phyloP scores from a whole-genome alignment of 2,113 vertebrate genomes.

The Myrmecobius fasciatus region DNA sequence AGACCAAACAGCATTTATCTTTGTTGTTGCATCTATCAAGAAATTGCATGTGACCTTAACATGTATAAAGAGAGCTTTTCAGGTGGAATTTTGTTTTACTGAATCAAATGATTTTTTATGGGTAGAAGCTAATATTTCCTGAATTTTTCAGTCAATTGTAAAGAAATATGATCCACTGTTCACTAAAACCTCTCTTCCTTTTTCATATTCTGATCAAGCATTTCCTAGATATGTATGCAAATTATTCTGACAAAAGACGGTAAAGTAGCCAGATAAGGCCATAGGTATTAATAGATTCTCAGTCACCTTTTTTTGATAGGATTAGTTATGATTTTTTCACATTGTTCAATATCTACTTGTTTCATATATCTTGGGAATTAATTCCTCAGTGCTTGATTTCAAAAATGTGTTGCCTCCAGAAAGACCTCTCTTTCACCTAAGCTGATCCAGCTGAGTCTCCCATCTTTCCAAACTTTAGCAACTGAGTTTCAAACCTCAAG shows the following conservation, averaged over 20 bases:
- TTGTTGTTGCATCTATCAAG: not conserved
- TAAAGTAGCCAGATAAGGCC: not conserved
- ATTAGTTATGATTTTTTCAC: not conserved
- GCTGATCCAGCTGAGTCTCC: not conserved
- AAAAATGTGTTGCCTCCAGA: not conserved
- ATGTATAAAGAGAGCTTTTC: not conserved
- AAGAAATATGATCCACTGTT: not conserved
- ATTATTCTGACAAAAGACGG: not conserved
- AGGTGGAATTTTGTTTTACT: not conserved
- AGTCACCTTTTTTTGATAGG: not conserved
- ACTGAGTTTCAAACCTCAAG: not conserved
- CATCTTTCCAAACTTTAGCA: not conserved
- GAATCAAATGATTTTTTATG: not conserved
- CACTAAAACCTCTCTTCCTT: not conserved
- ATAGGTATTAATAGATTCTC: not conserved
- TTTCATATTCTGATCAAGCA: not conserved
- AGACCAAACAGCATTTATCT: not conserved
- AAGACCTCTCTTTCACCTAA: not conserved
- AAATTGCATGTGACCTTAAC: not conserved
- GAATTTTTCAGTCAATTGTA: not conserved
- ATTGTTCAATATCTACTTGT: constrained; percentile 11
- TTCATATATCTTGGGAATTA: not conserved
- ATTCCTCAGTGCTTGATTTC: not conserved
- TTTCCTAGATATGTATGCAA: not conserved
- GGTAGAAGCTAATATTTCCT: not conserved